Evolutionary conservation across 2,888 invertebrate genomes (phyloP).

Genomic region (Pollenia amentaria): DNA sequence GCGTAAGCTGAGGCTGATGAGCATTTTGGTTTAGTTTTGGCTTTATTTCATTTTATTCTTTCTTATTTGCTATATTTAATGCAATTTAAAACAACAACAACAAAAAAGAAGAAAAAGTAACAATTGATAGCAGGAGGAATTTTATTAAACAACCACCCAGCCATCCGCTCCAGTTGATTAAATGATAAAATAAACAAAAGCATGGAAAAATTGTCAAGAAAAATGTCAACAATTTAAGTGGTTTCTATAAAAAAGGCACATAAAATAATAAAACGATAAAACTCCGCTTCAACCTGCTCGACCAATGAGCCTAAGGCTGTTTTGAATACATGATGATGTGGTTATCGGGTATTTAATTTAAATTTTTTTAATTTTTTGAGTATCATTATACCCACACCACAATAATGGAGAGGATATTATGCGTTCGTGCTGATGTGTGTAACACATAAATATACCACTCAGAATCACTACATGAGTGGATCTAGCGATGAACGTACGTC

Average conservation of each 20-base stretch:
- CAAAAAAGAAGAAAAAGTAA: neutral
- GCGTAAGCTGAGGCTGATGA: slow-evolving; percentile 61
- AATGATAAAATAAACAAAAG: slow-evolving; percentile 81
- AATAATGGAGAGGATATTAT: too few relatives aligned
- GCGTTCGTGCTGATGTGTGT: too few relatives aligned
- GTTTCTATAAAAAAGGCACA: slow-evolving; percentile 77
- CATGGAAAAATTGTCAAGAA: slow-evolving; percentile 76
- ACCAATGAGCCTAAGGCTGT: slow-evolving; percentile 70
- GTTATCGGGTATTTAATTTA: slow-evolving; percentile 12
- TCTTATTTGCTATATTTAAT: slow-evolving; percentile 24
- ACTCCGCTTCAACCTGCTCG: slow-evolving; percentile 78
- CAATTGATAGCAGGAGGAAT: slow-evolving; percentile 5
- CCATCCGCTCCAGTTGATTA: slow-evolving; percentile 79
- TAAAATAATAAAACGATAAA: neutral
- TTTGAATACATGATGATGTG: slow-evolving; percentile 64
- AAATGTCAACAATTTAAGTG: slow-evolving; percentile 83
- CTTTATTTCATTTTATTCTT: neutral
- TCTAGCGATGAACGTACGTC: too few relatives aligned
- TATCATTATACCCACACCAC: neutral
- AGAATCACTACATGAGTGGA: too few relatives aligned
- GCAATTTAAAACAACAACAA: slow-evolving; percentile 11
- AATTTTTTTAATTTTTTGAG: neutral
- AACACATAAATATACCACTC: too few relatives aligned
- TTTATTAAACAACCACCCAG: slow-evolving; percentile 10
- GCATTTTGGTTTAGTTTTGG: slow-evolving; percentile 15